Evolutionary conservation across 2,888 invertebrate genomes (phyloP).

Genomic region (Caenorhabditis plicata): DNA sequence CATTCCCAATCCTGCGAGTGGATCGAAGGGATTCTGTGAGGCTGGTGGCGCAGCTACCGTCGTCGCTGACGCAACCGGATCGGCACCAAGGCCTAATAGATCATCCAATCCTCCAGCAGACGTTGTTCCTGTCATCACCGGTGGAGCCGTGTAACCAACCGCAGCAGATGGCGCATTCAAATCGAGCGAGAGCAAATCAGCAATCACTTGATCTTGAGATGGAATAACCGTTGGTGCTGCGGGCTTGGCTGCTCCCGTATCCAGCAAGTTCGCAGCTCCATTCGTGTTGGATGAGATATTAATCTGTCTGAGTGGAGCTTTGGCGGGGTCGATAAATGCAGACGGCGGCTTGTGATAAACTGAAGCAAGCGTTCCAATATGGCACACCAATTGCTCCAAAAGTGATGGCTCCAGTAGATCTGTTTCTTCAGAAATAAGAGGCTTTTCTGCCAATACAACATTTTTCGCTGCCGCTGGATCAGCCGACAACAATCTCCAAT

Average conservation of each 20-base stretch:
- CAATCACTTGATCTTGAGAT: conserved; percentile 86
- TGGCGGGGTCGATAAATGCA: conserved; percentile 88
- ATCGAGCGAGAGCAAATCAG: conserved; percentile 94
- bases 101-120: conserved; percentile 60
- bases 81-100: conserved; percentile 48
- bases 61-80: conserved; percentile 9
- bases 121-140: conserved; percentile 16
- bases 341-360: conserved; percentile 99
- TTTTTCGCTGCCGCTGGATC: conserved; percentile 99
- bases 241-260: too few relatives aligned
- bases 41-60: conserved; percentile 8
- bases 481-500: conserved; percentile 96
- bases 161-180: conserved; percentile 72
- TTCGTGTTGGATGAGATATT: too few relatives aligned
- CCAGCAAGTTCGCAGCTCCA: conserved; percentile 15
- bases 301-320: conserved; percentile 58
- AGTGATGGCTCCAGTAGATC: conserved; percentile 76
- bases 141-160: background rate
- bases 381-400: conserved; percentile 91
- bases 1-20: conserved; percentile 31
- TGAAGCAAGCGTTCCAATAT: conserved; percentile 94
- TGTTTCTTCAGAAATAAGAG: conserved; percentile 84
- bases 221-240: conserved; percentile 69
- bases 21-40: conserved; percentile 26
- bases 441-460: conserved; percentile 94